Conservation (phyloP, 2,888 invertebrate genomes). For the Meandrusa payeni region DNA sequence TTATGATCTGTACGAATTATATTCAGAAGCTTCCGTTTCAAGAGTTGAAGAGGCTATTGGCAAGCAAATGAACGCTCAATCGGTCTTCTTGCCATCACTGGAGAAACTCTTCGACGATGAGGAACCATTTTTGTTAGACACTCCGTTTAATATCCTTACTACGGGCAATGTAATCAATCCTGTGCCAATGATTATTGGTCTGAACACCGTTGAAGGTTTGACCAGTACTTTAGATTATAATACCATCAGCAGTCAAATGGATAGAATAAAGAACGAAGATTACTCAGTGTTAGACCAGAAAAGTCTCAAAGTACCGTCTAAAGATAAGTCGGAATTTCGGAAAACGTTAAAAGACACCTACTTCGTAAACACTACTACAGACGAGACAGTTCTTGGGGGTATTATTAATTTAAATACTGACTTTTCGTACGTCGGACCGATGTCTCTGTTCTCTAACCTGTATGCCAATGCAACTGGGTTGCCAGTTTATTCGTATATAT, state of each 20-base stretch:
- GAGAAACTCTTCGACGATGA: constrained; percentile 58
- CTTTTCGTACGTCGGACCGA: constrained; percentile 63
- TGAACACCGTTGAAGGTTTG: constrained; percentile 78
- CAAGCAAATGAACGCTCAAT: constrained; percentile 66
- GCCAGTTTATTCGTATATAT: constrained; percentile 57
- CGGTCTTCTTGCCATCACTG: constrained; percentile 62
- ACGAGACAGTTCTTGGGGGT: constrained; percentile 60
- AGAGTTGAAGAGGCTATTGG: constrained; percentile 63
- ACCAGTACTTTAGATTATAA: constrained; percentile 63
- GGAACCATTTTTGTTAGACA: constrained; percentile 62
- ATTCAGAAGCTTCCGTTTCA: constrained; percentile 45
- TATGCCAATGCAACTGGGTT: constrained; percentile 51
- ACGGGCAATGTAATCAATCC: constrained; percentile 47
- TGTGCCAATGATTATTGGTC: constrained; percentile 75
- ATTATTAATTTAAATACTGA: constrained; percentile 67
- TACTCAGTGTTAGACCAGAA: constrained; percentile 56
- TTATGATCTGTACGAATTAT: constrained; percentile 50
- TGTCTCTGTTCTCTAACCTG: constrained; percentile 57
- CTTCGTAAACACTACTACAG: constrained; percentile 53
- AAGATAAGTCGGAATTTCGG: constrained; percentile 51
- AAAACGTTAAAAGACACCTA: constrained; percentile 56
- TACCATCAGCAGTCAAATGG: constrained; percentile 61
- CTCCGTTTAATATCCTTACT: constrained; percentile 65
- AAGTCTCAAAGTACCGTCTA: constrained; percentile 43
- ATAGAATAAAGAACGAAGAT: constrained; percentile 60